A percentile compares a stretch with the other conserved stretches of the same genome.
phyloP scores from a whole-genome alignment of 2,797 vertebrate species.

The Oryzias sinensis region DNA sequence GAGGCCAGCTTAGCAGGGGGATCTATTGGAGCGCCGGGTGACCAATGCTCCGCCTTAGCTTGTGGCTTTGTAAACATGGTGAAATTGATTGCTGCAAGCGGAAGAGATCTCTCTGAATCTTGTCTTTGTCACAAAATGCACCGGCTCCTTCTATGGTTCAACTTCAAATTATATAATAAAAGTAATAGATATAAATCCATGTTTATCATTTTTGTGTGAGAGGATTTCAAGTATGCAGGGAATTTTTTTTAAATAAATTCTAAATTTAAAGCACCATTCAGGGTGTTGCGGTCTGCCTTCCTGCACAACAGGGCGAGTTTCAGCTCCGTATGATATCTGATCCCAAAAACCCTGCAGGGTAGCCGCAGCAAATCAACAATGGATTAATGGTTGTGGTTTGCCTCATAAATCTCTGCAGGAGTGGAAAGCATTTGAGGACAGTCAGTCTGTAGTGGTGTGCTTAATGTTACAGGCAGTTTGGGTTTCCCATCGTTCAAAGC shows the following conservation, averaged over 20 bases:
- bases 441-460: conserved; percentile 73
- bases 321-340: conserved; percentile 73
- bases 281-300: conserved; percentile 35
- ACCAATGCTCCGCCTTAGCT: conserved; percentile 57
- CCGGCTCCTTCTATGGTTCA: conserved; percentile 32
- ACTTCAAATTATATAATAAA: too few species aligned
- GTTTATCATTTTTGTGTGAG: conserved; percentile 38
- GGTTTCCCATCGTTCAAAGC: conserved; percentile 72
- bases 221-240: conserved; percentile 16
- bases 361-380: conserved; percentile 76
- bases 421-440: conserved; percentile 74
- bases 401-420: conserved; percentile 74
- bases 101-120: conserved; percentile 67
- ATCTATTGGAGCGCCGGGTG: conserved; percentile 61
- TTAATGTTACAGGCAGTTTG: conserved; percentile 77
- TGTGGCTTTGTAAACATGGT: conserved; percentile 70
- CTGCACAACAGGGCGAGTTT: conserved; percentile 46
- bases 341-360: conserved; percentile 66
- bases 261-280: conserved; percentile 26
- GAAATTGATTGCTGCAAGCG: conserved; percentile 69
- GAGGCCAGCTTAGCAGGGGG: conserved; percentile 67
- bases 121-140: conserved; percentile 64
- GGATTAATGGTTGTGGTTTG: conserved; percentile 76
- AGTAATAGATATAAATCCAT: too few species aligned
- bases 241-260: conserved; percentile 28